Conservation (phyloP, 2,113 vertebrate genomes). For the Myxocyprinus asiaticus region DNA sequence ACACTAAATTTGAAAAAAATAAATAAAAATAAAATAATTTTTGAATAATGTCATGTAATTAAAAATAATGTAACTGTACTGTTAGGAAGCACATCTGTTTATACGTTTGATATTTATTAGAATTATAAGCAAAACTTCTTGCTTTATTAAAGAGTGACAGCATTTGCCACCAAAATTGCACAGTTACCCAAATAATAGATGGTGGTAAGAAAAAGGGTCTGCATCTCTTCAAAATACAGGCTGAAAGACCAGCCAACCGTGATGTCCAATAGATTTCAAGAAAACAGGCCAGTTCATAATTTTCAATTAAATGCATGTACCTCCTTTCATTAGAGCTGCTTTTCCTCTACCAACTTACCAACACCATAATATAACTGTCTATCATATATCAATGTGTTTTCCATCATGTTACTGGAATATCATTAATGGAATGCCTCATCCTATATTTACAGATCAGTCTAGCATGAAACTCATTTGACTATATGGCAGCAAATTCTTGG, state of each 20-base stretch:
- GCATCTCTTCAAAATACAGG: background rate
- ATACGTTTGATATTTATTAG: too few species aligned
- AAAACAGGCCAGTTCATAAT: constrained; percentile 6
- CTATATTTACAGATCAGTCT: constrained; percentile 22
- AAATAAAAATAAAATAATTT: too few species aligned
- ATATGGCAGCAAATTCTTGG: constrained; percentile 3
- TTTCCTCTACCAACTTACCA: constrained; percentile 10
- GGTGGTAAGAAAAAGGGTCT: background rate
- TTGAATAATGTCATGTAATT: too few species aligned
- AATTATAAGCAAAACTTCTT: background rate
- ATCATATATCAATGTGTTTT: constrained; percentile 30
- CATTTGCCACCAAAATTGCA: background rate
- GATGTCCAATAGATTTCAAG: background rate
- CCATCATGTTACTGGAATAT: constrained; percentile 35
- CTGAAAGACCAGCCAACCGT: background rate
- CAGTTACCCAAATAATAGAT: constrained; percentile 12
- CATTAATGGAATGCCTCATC: constrained; percentile 23
- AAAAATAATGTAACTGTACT: too few species aligned
- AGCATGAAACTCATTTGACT: constrained; percentile 29
- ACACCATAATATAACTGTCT: constrained; percentile 18
- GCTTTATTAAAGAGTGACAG: background rate
- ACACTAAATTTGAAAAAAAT: too few species aligned
- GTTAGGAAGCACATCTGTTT: too few species aligned
- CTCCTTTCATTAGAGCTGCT: background rate
- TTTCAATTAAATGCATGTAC: background rate